These are phyloP conservation scores for Malurus elegans DNA, from an alignment of 2,113 vertebrate genomes.

Conservation along the genomic window DNA sequence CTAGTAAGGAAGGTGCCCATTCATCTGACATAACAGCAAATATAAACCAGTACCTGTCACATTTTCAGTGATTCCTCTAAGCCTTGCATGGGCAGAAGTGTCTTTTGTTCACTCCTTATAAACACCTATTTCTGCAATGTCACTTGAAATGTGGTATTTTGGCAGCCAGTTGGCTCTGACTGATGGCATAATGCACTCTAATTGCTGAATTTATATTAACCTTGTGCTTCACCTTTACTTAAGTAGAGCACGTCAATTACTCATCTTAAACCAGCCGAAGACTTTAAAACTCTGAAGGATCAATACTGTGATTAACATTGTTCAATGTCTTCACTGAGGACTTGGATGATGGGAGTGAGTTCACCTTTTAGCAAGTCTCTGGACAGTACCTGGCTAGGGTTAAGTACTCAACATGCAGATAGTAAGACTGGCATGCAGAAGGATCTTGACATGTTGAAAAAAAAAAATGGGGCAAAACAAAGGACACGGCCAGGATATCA, in stretches of 20 bases:
- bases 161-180: neutral
- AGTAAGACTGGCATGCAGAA: neutral
- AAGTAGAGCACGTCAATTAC: fast-evolving
- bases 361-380: neutral
- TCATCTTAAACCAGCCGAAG: neutral
- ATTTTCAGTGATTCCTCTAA: neutral
- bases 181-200: neutral
- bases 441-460: neutral
- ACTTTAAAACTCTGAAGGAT: neutral
- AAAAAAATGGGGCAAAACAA: neutral
- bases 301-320: neutral
- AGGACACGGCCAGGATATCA: neutral
- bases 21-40: neutral
- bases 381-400: neutral
- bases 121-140: neutral
- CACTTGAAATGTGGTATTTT: neutral
- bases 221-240: neutral
- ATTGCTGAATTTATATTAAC: neutral
- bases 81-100: neutral
- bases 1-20: neutral
- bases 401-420: neutral
- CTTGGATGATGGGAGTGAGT: neutral
- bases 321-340: neutral
- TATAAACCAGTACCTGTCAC: neutral
- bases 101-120: neutral